Conservation (phyloP, 2,888 invertebrate genomes). For the Willowsia nigromaculata region DNA sequence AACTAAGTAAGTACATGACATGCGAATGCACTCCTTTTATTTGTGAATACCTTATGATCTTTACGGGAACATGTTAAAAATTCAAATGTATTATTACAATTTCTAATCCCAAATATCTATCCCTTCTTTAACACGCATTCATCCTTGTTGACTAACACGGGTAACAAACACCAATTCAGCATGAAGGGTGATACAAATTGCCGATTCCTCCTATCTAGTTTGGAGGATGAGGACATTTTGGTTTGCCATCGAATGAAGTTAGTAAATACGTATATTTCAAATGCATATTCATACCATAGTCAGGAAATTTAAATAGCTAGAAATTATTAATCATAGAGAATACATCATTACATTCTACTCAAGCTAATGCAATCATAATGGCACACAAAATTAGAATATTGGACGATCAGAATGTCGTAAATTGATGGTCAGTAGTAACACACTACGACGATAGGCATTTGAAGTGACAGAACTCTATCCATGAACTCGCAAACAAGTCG, state of each 20-base stretch:
- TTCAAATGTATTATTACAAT: neutral
- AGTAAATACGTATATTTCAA: too few species aligned
- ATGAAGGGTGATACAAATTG: neutral
- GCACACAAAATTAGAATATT: too few species aligned
- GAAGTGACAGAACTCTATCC: neutral
- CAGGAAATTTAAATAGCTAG: too few species aligned
- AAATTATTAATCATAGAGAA: too few species aligned
- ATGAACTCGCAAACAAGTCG: neutral
- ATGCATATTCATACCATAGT: too few species aligned
- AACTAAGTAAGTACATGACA: neutral
- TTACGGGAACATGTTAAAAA: neutral
- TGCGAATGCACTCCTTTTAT: neutral
- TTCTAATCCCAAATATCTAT: conserved; percentile 48
- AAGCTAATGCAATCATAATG: too few species aligned
- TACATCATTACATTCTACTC: too few species aligned
- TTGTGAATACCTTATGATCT: neutral
- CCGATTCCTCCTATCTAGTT: too few species aligned
- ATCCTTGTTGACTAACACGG: conserved; percentile 17
- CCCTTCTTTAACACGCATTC: conserved; percentile 46
- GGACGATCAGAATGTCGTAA: too few species aligned
- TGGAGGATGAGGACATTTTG: neutral
- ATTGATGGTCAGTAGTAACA: neutral
- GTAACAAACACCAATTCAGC: neutral
- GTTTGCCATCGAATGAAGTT: too few species aligned
- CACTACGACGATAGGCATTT: neutral